Evolutionary conservation across 2,113 vertebrate species (phyloP).

Genomic region (Ascaphus truei): DNA sequence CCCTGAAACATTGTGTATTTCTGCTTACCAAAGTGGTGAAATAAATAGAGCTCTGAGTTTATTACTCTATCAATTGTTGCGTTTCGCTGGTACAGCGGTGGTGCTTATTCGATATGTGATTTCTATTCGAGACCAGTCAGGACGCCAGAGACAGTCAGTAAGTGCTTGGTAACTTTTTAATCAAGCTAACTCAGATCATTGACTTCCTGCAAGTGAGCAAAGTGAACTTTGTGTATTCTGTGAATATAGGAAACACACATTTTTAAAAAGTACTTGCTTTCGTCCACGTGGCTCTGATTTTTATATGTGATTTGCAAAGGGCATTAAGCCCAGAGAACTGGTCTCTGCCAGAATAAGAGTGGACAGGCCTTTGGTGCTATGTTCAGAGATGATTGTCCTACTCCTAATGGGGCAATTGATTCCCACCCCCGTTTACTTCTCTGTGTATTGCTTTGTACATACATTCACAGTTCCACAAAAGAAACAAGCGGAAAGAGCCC

Average conservation of each 20-base stretch:
- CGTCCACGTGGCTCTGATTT: slow-evolving; percentile 14
- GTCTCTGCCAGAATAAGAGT: neutral
- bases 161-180: too few relatives aligned
- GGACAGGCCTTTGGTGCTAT: neutral
- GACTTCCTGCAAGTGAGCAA: neutral
- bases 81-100: too few relatives aligned
- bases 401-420: neutral
- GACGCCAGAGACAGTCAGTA: too few relatives aligned
- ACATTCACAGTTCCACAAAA: too few relatives aligned
- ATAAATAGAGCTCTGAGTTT: too few relatives aligned
- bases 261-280: neutral
- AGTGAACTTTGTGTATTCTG: neutral
- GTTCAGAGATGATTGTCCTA: neutral
- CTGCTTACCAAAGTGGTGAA: too few relatives aligned
- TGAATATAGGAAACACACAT: neutral
- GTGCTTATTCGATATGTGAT: too few relatives aligned
- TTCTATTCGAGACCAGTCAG: too few relatives aligned
- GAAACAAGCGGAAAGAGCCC: too few relatives aligned
- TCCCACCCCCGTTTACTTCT: neutral
- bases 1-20: too few relatives aligned
- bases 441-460: neutral
- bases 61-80: too few relatives aligned
- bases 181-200: too few relatives aligned
- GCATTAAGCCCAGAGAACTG: neutral
- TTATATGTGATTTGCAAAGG: slow-evolving; percentile 10